Conservation (phyloP, 2,113 vertebrate species). For the Zapus hudsonius region DNA sequence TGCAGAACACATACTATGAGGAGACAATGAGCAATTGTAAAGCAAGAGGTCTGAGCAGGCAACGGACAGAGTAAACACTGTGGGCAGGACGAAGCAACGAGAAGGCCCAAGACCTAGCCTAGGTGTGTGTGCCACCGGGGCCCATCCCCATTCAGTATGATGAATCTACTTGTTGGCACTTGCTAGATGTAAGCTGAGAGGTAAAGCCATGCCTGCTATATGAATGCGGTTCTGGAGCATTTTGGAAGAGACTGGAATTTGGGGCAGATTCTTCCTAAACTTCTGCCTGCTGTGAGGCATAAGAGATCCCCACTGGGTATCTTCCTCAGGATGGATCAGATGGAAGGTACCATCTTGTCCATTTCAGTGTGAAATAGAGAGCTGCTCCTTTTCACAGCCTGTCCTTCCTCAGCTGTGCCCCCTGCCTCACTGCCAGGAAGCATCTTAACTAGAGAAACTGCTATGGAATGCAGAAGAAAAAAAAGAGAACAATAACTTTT, state of each 20-base stretch:
- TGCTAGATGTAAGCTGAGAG: background rate
- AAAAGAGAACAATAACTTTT: background rate
- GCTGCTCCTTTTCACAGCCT: background rate
- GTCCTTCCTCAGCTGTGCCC: background rate
- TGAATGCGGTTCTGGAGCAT: background rate
- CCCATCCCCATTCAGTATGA: background rate
- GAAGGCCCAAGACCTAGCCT: background rate
- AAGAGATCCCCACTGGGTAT: background rate
- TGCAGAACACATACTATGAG: background rate
- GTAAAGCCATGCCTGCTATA: background rate
- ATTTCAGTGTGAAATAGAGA: slow-evolving; percentile 11
- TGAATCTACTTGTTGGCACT: slow-evolving; percentile 26
- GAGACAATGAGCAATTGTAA: slow-evolving; percentile 20
- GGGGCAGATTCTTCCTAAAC: background rate
- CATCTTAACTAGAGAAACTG: background rate
- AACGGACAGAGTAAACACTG: background rate
- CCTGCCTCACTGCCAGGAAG: background rate
- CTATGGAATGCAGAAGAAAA: background rate
- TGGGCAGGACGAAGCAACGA: background rate
- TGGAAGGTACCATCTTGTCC: background rate
- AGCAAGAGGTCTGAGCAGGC: background rate
- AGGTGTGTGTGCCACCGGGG: background rate
- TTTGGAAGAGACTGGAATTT: background rate
- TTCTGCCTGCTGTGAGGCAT: background rate
- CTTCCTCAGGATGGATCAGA: background rate